Percentiles rank a stretch among this genome's conserved stretches.
Conservation (phyloP, 2,113 vertebrate genomes). For the Genyomyrus donnyi region DNA sequence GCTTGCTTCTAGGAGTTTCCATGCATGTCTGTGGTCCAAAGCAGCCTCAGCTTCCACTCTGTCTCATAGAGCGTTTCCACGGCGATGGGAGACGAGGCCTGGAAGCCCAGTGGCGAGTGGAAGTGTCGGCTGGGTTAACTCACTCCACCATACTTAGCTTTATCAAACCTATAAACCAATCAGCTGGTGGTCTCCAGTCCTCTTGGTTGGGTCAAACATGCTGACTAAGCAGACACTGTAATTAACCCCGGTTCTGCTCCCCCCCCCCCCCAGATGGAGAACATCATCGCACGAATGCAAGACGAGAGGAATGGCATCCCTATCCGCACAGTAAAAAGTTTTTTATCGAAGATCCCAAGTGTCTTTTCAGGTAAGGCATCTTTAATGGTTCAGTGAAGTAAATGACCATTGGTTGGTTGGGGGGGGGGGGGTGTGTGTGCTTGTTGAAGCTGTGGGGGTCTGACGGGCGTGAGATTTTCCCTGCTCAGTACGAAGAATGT, state of each 20-base stretch:
- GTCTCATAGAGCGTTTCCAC: not conserved
- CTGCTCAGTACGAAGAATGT: not conserved
- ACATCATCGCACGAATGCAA: constrained; percentile 79
- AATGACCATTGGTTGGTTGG: not conserved
- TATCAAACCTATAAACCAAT: not conserved
- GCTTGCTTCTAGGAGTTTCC: not conserved
- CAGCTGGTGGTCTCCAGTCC: not conserved
- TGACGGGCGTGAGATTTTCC: not conserved
- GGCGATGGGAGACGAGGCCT: not conserved
- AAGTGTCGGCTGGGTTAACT: not conserved
- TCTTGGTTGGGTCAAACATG: not conserved
- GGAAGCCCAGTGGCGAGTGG: not conserved
- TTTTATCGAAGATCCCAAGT: constrained; percentile 81
- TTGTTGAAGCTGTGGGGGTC: not conserved
- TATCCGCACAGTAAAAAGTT: constrained; percentile 81
- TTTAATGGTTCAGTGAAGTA: not conserved
- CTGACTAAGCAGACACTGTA: not conserved
- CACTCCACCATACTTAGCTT: not conserved
- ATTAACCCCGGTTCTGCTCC: not conserved
- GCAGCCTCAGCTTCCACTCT: not conserved
- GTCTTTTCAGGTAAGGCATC: constrained; percentile 76
- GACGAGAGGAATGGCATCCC: constrained; percentile 81
- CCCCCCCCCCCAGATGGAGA: constrained; percentile 67
- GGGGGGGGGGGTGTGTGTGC: not conserved
- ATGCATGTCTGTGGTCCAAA: not conserved